Evolutionary conservation across 2,113 vertebrate genomes (phyloP), one percentile per base, ranked within the genome.

Genomic region (Pelecanus crispus): DNA sequence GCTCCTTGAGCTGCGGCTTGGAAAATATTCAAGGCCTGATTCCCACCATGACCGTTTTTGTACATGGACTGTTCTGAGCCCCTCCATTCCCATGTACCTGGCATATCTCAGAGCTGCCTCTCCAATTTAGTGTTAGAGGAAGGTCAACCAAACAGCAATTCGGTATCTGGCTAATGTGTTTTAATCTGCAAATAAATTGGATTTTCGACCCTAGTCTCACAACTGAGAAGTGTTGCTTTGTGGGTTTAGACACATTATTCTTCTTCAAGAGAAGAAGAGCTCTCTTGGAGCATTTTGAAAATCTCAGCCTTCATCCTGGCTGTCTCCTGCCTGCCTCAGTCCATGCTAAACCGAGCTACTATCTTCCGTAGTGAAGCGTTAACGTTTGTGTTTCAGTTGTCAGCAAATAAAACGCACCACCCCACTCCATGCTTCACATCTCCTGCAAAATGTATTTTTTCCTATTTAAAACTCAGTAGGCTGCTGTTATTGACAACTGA

Each of bases 221-320:
- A 62, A 72, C 42, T 47, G 20, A 55, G 67, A 94, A 71, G 26
- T 62, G 55, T 15, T 72, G 24, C 34, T 81, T 75, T 91, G 44
- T 67, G 44, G 22, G 16, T 87, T 88, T 79, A n/a, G 55, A 47
- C 21, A 55, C 3, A 11, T 75, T 88, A 84, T 91, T 78, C 52
- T 80, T 88, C 44, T 68, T 38, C 78, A 72, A 14, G 29, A 92
- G 47, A 61, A 61, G 47, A 62, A 75, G 79, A 87, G 66, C 34
- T 89, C 20, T 84, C 21, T 45, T 73, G 79, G 68, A 96, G 22
- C 21, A 63, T 68, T 93, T 56, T 75, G 65, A 94, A 92, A 80
- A 89, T 53, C 52, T 91, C 62, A 52, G 52, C 56, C 67, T 87
- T 89, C 36, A 63, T 65, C 32, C 44, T 82, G 61, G 32, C 55